A percentile compares a stretch with the other conserved stretches of the same genome.
Conservation (phyloP, 92 coral and sea anemone genomes). For the Hydrozoanthus gracilis region DNA sequence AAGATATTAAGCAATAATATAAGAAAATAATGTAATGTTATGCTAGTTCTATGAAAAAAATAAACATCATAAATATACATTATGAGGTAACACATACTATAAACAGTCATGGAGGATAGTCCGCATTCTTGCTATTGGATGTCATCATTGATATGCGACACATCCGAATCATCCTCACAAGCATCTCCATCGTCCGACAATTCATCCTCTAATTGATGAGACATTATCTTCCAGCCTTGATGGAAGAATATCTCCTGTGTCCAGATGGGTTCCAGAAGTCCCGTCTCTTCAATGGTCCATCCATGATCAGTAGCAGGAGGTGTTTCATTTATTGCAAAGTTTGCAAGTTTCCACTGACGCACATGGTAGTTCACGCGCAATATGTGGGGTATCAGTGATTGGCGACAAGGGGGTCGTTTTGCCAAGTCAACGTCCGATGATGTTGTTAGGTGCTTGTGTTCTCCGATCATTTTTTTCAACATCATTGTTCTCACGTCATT, state of each 20-base stretch:
- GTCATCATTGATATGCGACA: not conserved
- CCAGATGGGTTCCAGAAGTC: slow-evolving; percentile 17
- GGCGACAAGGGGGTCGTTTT: not conserved
- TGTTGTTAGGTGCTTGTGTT: slow-evolving; percentile 7
- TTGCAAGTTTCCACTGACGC: not conserved
- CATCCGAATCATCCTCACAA: not conserved
- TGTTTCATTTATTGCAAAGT: not conserved
- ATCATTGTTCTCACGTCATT: slow-evolving; percentile 16
- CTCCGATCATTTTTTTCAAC: slow-evolving; percentile 5
- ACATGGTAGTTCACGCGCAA: slow-evolving; percentile 11
- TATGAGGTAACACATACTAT: not conserved
- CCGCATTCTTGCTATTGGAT: not conserved
- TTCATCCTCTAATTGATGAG: not conserved
- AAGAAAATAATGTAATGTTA: not conserved
- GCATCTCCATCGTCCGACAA: not conserved
- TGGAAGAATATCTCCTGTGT: not conserved
- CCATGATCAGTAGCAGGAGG: not conserved
- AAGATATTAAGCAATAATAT: not conserved
- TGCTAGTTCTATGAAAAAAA: not conserved
- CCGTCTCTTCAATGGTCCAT: not conserved
- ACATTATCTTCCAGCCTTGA: not conserved
- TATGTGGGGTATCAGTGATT: slow-evolving; percentile 1
- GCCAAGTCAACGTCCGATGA: slow-evolving; percentile 17
- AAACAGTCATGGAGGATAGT: not conserved
- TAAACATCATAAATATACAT: not conserved